Evolutionary conservation across 1,140 invertebrate genomes (phyloP), one percentile per base, ranked within the genome.

Genomic region (Anagrus nilaparvatae): DNA sequence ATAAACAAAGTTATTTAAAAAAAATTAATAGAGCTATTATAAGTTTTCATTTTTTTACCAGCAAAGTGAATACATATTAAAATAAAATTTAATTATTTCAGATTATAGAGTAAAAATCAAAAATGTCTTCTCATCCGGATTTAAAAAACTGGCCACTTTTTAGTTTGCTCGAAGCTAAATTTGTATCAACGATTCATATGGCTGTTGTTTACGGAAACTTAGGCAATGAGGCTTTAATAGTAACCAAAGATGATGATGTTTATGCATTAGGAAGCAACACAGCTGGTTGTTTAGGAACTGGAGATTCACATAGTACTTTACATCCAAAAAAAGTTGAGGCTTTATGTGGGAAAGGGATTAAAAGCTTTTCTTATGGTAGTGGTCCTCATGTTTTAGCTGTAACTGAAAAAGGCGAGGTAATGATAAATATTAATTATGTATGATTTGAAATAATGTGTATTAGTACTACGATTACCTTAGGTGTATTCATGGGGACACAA

Each of bases 401-500:
- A 2, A 75, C 77, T 13, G 58, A 65, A 44, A 70, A 56, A 50
- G 78, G 78, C 39, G 69, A 78, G 46, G 58, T 80, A 34, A 16
- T 7, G 7, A 38, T 24, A 30, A 13, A 12, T 14, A 38, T 17
- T 18, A 17, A 23, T 27, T 6, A 9, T 16, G 4, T 18, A 8
- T 17, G 5, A 14, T n/a, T n/a, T n/a, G n/a, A n/a, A 33, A 19
- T 19, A 4, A 40, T 17, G 17, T 20, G 17, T 5, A 29, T 17
- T 28, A 10, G 8, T 9, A 29, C 24, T 4, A 5, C 18, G 14
- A n/a, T 7, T 31, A 18, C 3, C 12, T n/a, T 24, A 63, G 63
- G 52, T 68, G 19, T 81, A 73, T 56, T 73, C 74, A 24, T 82
- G 79, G 79, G 80, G 79, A 14, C 73, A 79, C 54, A 82, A 82